Base-by-base conservation (phyloP, 2,888 invertebrate genomes). In the Drosophila rubida region DNA sequence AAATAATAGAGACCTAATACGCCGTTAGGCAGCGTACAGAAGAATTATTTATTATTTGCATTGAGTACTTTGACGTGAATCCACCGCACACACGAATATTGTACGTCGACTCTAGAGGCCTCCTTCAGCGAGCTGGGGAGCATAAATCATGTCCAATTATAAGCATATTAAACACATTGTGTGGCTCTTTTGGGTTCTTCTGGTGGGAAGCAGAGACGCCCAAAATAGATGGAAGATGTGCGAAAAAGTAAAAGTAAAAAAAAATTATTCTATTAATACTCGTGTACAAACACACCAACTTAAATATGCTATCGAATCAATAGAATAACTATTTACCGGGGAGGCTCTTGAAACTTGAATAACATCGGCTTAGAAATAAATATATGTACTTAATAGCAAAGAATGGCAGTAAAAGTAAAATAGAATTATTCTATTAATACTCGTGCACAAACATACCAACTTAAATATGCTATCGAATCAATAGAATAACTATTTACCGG, bases 111-210 rank as follows among this genome's bases (percentile, higher is more conserved):
- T 41, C 39, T 41, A 27, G 51, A 19, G 41, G 16, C 39, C 39
- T 49, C 42, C 9, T n/a, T n/a, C 39, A 30, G 14, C 16, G 19
- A 42, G 39, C 19, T 53, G 41, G 19, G 19, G n/a, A 8, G 27
- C 57, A 77, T 77, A 73, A 73, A 76, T 77, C 78, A 65, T 73
- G 51, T 76, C 61, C 74, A 77, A 76, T 76, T 76, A 77, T 77
- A 77, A 76, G 59, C 59, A 63, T 68, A 73, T 76, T 73, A 77
- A 77, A 73, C 75, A 76, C 62, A 73, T 73, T 76, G 60, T 60
- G 25, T 39, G 54, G 8, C 16, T 49, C 6, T 63, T 44, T 1
- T 22, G 4, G 11, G 11, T n/a, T 32, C 9, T 23, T 32, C 35
- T 53, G 39, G 42, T 30, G 30, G 39, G 13, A 74, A 51, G 13